These are phyloP conservation scores for Mandrillus leucophaeus DNA, from an alignment of 2,113 vertebrate species.

Conservation along the genomic window DNA sequence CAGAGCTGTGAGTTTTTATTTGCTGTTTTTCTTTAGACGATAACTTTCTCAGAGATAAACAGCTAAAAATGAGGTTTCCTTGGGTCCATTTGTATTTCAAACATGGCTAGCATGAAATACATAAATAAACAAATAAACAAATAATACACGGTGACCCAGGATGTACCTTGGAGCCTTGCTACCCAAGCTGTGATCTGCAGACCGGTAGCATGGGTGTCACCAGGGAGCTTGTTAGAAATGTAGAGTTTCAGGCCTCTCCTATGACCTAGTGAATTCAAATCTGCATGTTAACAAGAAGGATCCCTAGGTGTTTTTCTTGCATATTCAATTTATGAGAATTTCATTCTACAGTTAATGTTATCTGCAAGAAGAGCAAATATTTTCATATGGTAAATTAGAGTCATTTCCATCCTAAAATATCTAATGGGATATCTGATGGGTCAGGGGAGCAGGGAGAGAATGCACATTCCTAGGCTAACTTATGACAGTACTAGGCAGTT, in stretches of 20 bases:
- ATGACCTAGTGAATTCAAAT: neutral
- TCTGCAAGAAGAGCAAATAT: neutral
- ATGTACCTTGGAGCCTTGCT: neutral
- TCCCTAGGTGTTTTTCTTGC: neutral
- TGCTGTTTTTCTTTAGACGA: neutral
- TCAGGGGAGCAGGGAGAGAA: neutral
- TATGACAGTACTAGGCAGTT: neutral
- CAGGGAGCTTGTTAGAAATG: neutral
- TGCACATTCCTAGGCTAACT: neutral
- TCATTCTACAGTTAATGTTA: neutral
- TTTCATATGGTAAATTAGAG: neutral
- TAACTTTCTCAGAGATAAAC: conserved; percentile 31
- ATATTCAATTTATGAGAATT: conserved; percentile 1
- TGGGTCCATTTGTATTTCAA: conserved; percentile 51
- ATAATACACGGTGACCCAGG: neutral
- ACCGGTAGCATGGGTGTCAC: too few species aligned
- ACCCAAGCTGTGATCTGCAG: neutral
- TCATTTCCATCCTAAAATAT: neutral
- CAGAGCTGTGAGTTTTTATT: neutral
- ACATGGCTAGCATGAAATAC: neutral
- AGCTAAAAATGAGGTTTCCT: neutral
- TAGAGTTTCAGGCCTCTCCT: neutral
- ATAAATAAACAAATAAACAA: conserved; percentile 21
- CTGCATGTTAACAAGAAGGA: neutral
- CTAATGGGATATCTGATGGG: neutral